phyloP scores from a whole-genome alignment of 2,113 vertebrate genomes.

The Orycteropus afer region DNA sequence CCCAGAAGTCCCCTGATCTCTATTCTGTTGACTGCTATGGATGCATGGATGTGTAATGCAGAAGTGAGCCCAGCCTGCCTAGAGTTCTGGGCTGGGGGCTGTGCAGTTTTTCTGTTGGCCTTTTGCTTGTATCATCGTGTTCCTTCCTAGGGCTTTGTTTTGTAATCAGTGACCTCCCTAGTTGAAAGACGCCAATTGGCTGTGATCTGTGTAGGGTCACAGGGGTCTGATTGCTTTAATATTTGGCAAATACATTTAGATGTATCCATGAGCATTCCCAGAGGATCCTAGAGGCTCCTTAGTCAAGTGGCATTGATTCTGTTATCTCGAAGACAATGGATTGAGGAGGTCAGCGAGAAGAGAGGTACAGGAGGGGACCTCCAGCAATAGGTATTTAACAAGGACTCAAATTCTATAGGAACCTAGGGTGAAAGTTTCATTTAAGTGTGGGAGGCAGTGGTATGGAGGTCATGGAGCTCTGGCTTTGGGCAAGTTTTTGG shows the following conservation, averaged over 20 bases:
- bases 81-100: neutral
- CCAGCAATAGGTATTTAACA: neutral
- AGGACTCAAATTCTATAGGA: neutral
- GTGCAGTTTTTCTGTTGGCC: neutral
- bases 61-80: neutral
- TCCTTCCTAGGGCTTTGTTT: neutral
- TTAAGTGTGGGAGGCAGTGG: neutral
- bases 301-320: neutral
- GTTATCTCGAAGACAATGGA: neutral
- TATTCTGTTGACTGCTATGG: neutral
- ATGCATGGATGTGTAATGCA: neutral
- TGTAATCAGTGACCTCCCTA: no score
- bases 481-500: neutral
- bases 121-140: neutral
- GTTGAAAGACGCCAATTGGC: neutral
- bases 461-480: neutral
- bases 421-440: neutral
- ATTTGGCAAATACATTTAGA: neutral
- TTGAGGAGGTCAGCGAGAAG: neutral
- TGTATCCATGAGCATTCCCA: neutral
- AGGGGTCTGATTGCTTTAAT: neutral
- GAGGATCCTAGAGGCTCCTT: neutral
- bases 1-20: fast-evolving
- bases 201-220: neutral
- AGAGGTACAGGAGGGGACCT: neutral